These are phyloP conservation scores for Schizopygopsis malacanthus DNA, from an alignment of 2,797 vertebrate genomes.

Conservation along the genomic window DNA sequence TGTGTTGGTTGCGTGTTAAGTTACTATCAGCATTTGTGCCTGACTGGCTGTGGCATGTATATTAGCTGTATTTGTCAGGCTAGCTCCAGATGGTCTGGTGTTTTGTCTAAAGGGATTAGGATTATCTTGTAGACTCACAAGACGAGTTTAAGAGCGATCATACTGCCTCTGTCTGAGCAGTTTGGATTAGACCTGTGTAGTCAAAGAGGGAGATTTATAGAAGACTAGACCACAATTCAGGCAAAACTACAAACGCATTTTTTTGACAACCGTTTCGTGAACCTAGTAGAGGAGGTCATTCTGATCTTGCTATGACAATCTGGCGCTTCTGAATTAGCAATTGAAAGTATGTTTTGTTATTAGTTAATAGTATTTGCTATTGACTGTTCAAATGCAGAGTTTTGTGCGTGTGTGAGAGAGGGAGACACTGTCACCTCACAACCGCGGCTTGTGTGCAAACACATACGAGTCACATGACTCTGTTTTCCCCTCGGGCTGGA, in stretches of 20 bases:
- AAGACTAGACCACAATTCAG: not conserved
- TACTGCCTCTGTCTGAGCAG: constrained; percentile 13
- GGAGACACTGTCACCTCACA: too few relatives aligned
- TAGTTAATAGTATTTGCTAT: too few relatives aligned
- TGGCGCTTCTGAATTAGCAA: too few relatives aligned
- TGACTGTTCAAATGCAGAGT: too few relatives aligned
- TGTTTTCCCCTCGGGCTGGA: too few relatives aligned
- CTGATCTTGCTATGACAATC: too few relatives aligned
- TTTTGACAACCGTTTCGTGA: too few relatives aligned
- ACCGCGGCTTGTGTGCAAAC: too few relatives aligned
- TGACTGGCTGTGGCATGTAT: constrained; percentile 50
- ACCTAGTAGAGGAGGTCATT: too few relatives aligned
- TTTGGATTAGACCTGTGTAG: constrained; percentile 9
- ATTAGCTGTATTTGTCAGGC: constrained; percentile 61
- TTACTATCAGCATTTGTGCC: constrained; percentile 42
- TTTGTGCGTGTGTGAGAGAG: too few relatives aligned
- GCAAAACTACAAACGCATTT: not conserved
- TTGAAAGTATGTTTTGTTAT: too few relatives aligned
- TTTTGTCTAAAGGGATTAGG: constrained; percentile 82
- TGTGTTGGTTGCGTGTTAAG: constrained; percentile 39
- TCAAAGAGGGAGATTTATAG: not conserved
- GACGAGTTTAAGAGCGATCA: constrained; percentile 69
- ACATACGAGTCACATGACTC: too few relatives aligned
- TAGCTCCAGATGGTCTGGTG: constrained; percentile 78
- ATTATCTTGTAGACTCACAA: constrained; percentile 71